These are phyloP conservation scores for Lepidocolaptes lacrymiger DNA, from an alignment of 2,797 vertebrate genomes.

Conservation along the genomic window DNA sequence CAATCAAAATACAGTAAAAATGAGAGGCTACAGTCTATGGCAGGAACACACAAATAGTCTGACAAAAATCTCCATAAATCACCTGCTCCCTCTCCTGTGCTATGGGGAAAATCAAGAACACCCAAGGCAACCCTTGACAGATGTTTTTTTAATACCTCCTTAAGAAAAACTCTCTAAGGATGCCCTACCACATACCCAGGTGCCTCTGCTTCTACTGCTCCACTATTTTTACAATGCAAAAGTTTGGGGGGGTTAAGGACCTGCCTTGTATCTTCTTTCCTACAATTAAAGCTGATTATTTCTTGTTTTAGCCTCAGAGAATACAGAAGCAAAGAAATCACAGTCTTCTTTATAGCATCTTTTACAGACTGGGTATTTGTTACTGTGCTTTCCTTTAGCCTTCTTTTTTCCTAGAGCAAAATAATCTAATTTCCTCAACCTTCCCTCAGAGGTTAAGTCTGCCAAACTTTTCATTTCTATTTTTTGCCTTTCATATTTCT, in stretches of 20 bases:
- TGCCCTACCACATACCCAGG: not conserved
- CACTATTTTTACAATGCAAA: not conserved
- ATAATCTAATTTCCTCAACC: not conserved
- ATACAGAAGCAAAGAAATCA: not conserved
- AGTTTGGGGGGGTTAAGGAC: not conserved
- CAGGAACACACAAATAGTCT: not conserved
- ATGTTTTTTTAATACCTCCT: not conserved
- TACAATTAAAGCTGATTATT: conserved; percentile 4
- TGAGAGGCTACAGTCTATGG: not conserved
- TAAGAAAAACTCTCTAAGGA: not conserved
- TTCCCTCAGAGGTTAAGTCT: not conserved
- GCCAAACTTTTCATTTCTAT: not conserved
- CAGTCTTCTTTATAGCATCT: not conserved
- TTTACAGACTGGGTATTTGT: not conserved
- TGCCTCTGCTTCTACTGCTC: not conserved
- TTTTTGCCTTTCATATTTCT: not conserved
- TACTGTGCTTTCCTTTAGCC: not conserved
- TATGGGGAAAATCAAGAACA: not conserved
- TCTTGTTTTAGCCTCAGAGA: not conserved
- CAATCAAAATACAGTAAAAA: not conserved
- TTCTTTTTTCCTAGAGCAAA: not conserved
- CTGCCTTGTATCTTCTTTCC: not conserved
- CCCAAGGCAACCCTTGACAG: not conserved
- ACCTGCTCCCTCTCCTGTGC: not conserved
- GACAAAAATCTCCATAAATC: not conserved